A percentile compares a stretch with the other conserved stretches of the same genome.
These are phyloP conservation scores for Lepidochrysops patricia DNA, from an alignment of 2,888 invertebrate genomes.

Conservation along the genomic window DNA sequence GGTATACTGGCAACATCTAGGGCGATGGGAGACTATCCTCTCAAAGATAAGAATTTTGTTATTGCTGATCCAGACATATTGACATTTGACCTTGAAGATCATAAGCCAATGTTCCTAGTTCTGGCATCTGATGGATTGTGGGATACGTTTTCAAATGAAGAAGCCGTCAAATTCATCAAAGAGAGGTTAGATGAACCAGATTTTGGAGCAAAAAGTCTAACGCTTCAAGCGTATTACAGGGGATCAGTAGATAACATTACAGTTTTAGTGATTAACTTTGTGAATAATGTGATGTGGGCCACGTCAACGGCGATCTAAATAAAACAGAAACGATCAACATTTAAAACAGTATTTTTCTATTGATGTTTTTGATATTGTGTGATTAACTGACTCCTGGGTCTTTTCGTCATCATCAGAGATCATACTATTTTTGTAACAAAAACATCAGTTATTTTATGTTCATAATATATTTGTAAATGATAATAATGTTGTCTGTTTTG, in stretches of 20 bases:
- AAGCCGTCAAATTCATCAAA: conserved; percentile 91
- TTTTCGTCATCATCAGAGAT: background rate
- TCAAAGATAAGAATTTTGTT: conserved; percentile 94
- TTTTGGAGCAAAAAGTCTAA: conserved; percentile 93
- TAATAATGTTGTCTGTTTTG: background rate
- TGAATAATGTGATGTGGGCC: conserved; percentile 45
- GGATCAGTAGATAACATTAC: conserved; percentile 97
- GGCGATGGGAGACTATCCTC: conserved; percentile 95
- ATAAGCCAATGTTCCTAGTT: conserved; percentile 91
- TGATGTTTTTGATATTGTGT: background rate
- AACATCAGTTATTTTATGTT: background rate
- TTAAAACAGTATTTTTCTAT: conserved; percentile 9
- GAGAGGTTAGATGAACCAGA: conserved; percentile 89
- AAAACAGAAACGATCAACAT: background rate
- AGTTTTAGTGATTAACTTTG: conserved; percentile 90
- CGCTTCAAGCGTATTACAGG: conserved; percentile 91
- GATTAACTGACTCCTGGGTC: background rate
- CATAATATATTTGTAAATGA: background rate
- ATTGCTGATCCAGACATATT: conserved; percentile 97
- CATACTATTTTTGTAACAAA: conserved; percentile 6
- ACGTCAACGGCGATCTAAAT: background rate
- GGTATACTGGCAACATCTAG: conserved; percentile 95
- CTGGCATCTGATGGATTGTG: conserved; percentile 96
- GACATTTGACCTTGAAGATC: conserved; percentile 90
- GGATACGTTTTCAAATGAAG: conserved; percentile 97